A percentile compares a stretch with the other conserved stretches of the same genome.
These are phyloP conservation scores for Drosophila testacea DNA, from an alignment of 2,888 invertebrate species.

Conservation along the genomic window DNA sequence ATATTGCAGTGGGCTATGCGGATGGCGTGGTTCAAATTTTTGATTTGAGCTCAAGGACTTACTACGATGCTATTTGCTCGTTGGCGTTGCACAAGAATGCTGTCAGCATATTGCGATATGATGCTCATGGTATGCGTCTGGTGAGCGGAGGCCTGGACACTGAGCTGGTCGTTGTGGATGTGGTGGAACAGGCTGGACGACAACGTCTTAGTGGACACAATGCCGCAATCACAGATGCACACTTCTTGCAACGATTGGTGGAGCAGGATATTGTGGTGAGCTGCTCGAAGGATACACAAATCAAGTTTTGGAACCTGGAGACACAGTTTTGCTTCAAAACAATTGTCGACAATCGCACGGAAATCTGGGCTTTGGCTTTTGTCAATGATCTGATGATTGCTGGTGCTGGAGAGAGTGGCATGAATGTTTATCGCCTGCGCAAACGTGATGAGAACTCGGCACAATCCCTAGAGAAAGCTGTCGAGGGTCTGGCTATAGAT, in stretches of 20 bases:
- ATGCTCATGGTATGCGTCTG: slow-evolving; percentile 92
- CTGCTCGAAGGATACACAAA: slow-evolving; percentile 96
- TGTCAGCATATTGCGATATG: slow-evolving; percentile 93
- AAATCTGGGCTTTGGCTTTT: slow-evolving; percentile 94
- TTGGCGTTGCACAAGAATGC: slow-evolving; percentile 93
- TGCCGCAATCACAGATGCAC: slow-evolving; percentile 93
- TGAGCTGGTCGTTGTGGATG: slow-evolving; percentile 97
- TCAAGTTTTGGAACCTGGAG: slow-evolving; percentile 99
- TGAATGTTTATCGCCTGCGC: slow-evolving; percentile 93
- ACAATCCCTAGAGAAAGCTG: slow-evolving; percentile 86
- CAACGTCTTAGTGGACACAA: slow-evolving; percentile 96
- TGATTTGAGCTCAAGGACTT: slow-evolving; percentile 89
- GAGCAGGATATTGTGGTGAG: slow-evolving; percentile 88
- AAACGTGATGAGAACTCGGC: slow-evolving; percentile 84
- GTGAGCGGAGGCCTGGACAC: slow-evolving; percentile 96
- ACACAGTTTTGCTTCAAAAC: slow-evolving; percentile 98
- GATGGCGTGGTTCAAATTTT: slow-evolving; percentile 95
- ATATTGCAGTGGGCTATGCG: slow-evolving; percentile 95
- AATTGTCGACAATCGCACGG: slow-evolving; percentile 93
- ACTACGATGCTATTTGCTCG: slow-evolving; percentile 87
- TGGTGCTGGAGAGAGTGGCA: slow-evolving; percentile 93
- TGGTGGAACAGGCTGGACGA: slow-evolving; percentile 95
- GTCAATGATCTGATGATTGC: slow-evolving; percentile 94
- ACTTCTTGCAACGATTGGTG: slow-evolving; percentile 87
- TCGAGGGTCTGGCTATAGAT: slow-evolving; percentile 82